phyloP scores from a whole-genome alignment of 2,797 vertebrate genomes.

The Acanthis flammea region DNA sequence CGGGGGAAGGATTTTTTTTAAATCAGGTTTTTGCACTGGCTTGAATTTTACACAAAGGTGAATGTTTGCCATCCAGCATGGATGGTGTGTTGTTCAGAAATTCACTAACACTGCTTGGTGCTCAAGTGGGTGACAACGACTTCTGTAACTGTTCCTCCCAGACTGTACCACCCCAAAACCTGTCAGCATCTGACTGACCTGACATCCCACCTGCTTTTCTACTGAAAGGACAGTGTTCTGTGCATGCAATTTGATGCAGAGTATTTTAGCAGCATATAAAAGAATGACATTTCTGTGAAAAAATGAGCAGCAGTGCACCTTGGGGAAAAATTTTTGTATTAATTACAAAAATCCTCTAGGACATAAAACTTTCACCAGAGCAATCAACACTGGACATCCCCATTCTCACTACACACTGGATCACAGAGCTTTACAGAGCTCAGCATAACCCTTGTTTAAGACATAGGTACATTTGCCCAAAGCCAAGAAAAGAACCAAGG shows the following conservation, averaged over 20 bases:
- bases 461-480: not conserved
- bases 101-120: not conserved
- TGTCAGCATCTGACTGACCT: not conserved
- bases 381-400: not conserved
- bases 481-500: not conserved
- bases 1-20: not conserved
- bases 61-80: not conserved
- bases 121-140: accelerated
- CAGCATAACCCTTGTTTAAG: not conserved
- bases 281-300: not conserved
- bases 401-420: not conserved
- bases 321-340: not conserved
- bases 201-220: not conserved
- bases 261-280: not conserved
- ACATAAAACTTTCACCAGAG: not conserved
- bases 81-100: not conserved
- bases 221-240: not conserved
- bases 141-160: not conserved
- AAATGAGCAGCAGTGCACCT: not conserved
- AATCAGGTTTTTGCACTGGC: not conserved
- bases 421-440: not conserved
- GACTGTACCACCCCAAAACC: not conserved
- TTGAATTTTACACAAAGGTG: not conserved
- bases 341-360: not conserved
- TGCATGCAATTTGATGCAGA: not conserved